Evolutionary conservation across 2,113 vertebrate genomes (phyloP).

Genomic region (Cephalopterus ornatus): DNA sequence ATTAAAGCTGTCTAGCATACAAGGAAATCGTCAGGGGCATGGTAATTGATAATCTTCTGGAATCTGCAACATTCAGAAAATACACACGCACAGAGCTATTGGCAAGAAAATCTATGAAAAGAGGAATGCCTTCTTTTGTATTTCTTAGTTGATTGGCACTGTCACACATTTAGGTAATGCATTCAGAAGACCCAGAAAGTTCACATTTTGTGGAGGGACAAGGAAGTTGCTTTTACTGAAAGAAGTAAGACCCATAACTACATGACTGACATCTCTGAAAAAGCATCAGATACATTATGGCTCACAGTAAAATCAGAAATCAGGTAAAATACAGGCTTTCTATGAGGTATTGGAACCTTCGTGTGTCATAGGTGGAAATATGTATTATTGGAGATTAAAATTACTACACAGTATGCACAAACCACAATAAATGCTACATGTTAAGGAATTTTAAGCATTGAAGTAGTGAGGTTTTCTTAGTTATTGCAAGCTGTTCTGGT

Average conservation of each 20-base stretch:
- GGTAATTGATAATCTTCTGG: not conserved
- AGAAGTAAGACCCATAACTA: not conserved
- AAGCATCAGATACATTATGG: not conserved
- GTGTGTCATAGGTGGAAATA: not conserved
- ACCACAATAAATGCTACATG: not conserved
- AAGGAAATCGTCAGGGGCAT: not conserved
- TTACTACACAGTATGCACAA: not conserved
- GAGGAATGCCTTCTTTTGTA: rapidly evolving
- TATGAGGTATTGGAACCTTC: not conserved
- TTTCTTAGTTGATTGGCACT: not conserved
- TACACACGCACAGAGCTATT: not conserved
- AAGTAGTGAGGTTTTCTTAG: not conserved
- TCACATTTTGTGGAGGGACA: not conserved
- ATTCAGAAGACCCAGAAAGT: not conserved
- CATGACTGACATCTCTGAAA: not conserved
- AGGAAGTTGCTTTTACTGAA: not conserved
- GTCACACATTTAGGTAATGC: not conserved
- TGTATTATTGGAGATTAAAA: not conserved
- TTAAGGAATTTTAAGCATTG: not conserved
- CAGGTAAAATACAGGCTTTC: not conserved
- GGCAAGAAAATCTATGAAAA: not conserved
- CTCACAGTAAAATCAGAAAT: not conserved
- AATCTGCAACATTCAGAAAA: not conserved
- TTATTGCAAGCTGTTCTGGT: not conserved
- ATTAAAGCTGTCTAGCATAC: not conserved